Conservation (phyloP, 2,113 vertebrate species). For the Esox niger region DNA sequence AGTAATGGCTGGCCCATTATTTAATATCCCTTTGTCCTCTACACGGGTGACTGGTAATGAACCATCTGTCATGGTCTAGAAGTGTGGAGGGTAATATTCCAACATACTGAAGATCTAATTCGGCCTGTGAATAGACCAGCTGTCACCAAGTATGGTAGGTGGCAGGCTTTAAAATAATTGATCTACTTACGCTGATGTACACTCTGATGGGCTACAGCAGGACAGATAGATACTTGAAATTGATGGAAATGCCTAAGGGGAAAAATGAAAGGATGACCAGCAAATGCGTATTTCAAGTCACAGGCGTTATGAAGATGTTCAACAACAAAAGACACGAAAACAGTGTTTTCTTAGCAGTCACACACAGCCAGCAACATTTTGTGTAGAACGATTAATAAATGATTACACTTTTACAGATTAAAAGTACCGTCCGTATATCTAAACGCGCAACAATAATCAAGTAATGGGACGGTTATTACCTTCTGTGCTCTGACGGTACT, state of each 20-base stretch:
- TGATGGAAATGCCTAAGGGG: constrained; percentile 19
- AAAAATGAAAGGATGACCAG: background rate
- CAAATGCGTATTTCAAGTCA: background rate
- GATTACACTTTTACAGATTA: no score
- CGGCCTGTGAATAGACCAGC: constrained; percentile 11
- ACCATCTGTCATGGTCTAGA: no score
- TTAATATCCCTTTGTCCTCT: background rate
- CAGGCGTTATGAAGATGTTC: background rate
- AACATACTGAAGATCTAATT: constrained; percentile 9
- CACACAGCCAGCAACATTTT: background rate
- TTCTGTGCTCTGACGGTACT: constrained; percentile 12
- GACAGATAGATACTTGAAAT: constrained; percentile 8
- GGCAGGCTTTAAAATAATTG: constrained; percentile 13
- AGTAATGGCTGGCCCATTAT: background rate
- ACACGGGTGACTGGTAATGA: background rate
- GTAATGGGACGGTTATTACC: constrained; percentile 3
- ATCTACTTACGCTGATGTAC: constrained; percentile 36
- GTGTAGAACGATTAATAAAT: background rate
- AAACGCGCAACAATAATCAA: background rate
- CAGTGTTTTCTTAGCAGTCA: background rate
- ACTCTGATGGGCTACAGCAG: constrained; percentile 21
- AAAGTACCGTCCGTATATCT: background rate
- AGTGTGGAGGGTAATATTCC: constrained; percentile 13
- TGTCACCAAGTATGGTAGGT: constrained; percentile 13
- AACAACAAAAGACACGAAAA: background rate